A percentile compares a stretch with the other conserved stretches of the same genome.
Conservation (phyloP, 1,140 invertebrate species). For the Heliconius nattereri region DNA sequence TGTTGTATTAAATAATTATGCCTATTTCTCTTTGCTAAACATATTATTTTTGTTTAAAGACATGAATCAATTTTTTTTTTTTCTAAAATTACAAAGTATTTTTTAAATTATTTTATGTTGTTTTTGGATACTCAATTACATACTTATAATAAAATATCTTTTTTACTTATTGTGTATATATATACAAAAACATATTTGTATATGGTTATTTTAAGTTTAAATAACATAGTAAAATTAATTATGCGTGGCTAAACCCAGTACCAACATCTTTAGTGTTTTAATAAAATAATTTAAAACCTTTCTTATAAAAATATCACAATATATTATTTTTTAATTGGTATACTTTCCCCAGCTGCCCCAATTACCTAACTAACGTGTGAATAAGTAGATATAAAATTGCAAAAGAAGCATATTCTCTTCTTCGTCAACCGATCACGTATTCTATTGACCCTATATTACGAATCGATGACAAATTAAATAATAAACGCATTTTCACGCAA, state of each 20-base stretch:
- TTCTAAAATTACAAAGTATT: no score
- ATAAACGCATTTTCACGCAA: constrained; percentile 35
- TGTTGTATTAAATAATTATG: not conserved
- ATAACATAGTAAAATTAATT: no score
- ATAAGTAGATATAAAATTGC: constrained; percentile 31
- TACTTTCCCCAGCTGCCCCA: not conserved
- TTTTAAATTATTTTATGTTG: no score
- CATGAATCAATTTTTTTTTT: no score
- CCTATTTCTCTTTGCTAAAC: no score
- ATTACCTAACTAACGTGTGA: not conserved
- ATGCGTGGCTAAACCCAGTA: no score
- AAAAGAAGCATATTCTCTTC: constrained; percentile 31
- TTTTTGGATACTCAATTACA: no score
- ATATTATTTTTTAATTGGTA: not conserved
- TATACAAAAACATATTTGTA: not conserved
- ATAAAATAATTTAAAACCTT: not conserved
- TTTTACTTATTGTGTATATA: not conserved
- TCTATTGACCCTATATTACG: constrained; percentile 31
- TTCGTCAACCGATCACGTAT: constrained; percentile 31
- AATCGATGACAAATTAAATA: constrained; percentile 38
- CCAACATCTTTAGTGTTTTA: no score
- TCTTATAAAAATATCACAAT: not conserved
- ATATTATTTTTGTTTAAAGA: no score
- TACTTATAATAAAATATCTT: no score
- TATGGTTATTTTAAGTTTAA: no score